Conservation (phyloP, 1,140 invertebrate genomes). For the Pissodes strobi region DNA sequence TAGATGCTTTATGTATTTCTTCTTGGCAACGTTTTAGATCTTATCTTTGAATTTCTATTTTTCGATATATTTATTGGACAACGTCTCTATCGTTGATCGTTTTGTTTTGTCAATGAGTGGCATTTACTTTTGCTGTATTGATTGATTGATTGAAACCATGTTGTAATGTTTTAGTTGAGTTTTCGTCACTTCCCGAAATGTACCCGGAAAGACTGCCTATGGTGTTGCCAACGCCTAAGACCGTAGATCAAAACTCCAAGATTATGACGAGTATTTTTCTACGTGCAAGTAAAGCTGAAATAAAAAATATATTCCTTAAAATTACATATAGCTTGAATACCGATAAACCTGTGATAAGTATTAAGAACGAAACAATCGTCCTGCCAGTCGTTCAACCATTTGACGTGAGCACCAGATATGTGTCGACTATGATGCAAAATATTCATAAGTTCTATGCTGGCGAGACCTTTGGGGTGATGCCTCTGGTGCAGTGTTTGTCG, state of each 20-base stretch:
- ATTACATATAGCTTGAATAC: slow-evolving; percentile 53
- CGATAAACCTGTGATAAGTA: slow-evolving; percentile 56
- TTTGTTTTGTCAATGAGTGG: too few species aligned
- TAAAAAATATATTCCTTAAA: slow-evolving; percentile 45
- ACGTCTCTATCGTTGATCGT: too few species aligned
- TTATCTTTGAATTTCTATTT: too few species aligned
- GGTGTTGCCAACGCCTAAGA: slow-evolving; percentile 54
- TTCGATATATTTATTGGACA: too few species aligned
- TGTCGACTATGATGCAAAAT: slow-evolving; percentile 67
- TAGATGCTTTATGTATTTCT: too few species aligned
- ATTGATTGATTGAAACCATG: too few species aligned
- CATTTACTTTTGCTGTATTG: too few species aligned
- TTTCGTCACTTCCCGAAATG: slow-evolving; percentile 58
- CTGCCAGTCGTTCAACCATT: slow-evolving; percentile 71
- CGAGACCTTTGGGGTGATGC: slow-evolving; percentile 72
- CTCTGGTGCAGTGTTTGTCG: slow-evolving; percentile 68
- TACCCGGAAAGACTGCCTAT: slow-evolving; percentile 58
- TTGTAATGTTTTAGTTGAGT: slow-evolving; percentile 59
- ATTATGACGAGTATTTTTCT: slow-evolving; percentile 60
- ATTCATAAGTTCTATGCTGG: slow-evolving; percentile 68
- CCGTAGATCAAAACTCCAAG: slow-evolving; percentile 48
- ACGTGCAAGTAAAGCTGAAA: slow-evolving; percentile 65
- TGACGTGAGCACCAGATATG: slow-evolving; percentile 69
- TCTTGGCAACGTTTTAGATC: too few species aligned
- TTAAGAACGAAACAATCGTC: slow-evolving; percentile 65